Conservation (phyloP, 2,888 invertebrate species). For the Scaeva pyrastri region DNA sequence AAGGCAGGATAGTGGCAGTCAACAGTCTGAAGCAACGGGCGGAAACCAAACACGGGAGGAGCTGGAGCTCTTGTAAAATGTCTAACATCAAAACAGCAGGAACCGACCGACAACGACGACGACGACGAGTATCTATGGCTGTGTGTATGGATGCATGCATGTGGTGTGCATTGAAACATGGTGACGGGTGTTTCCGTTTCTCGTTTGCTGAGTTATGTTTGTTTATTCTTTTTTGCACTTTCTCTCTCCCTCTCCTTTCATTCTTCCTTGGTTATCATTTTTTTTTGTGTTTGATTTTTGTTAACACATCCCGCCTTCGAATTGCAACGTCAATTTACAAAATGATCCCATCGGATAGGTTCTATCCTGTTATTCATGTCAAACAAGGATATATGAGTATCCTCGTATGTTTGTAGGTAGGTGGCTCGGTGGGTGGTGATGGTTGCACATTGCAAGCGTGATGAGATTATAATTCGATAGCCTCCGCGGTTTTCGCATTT, state of each 20-base stretch:
- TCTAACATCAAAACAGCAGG: constrained; percentile 54
- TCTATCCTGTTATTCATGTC: constrained; percentile 51
- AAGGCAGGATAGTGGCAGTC: neutral
- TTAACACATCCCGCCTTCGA: neutral
- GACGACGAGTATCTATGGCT: too few relatives aligned
- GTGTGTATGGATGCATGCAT: constrained; percentile 14
- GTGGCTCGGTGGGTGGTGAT: too few relatives aligned
- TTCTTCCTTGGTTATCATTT: neutral
- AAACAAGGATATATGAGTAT: constrained; percentile 33
- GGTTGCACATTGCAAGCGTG: constrained; percentile 30
- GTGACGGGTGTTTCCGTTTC: constrained; percentile 62
- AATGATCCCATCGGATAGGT: constrained; percentile 41
- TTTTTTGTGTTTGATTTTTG: neutral
- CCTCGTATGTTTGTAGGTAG: too few relatives aligned
- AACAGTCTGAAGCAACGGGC: neutral
- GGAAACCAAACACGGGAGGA: constrained; percentile 25
- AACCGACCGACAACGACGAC: too few relatives aligned
- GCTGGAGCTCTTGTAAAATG: constrained; percentile 41
- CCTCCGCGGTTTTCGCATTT: constrained; percentile 26
- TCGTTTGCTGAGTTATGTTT: constrained; percentile 52
- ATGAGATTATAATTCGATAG: constrained; percentile 60
- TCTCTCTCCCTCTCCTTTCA: neutral
- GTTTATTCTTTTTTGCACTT: neutral
- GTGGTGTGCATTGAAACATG: constrained; percentile 48
- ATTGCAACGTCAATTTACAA: constrained; percentile 43